Base-by-base conservation (phyloP, 2,797 vertebrate genomes). In the Antennarius maculatus region DNA sequence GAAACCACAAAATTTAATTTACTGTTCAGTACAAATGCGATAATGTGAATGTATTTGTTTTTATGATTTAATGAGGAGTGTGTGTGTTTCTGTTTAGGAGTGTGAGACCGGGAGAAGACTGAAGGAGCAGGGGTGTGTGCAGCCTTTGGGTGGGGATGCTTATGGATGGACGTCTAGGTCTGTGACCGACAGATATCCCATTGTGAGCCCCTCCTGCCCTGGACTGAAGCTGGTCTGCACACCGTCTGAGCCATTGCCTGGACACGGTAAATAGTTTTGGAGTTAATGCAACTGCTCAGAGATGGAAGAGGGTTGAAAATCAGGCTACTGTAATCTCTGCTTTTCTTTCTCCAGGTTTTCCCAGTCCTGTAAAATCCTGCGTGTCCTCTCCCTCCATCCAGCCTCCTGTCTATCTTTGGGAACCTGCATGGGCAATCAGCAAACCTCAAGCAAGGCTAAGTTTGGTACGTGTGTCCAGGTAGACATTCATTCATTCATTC, bases 301-400 rank as follows among this genome's bases (percentile, higher is more conserved):
- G 42, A 57, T 9, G 3, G 6, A 39, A 13, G 17, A 14, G 15
- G 28, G 53, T 17, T 18, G 17, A 49, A 11, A 11, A 34, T 34
- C 31, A 34, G 31, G 31, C 94, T 54, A 92, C 87, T 60, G 95
- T 92, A 43, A 94, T 95, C 2, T 96, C 7, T 8, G 37, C 37
- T 39, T 70, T 51, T 70, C 54, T 65, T 42, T 63, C 43, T 74
- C 9, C 39, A 93, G 92, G 87, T 80, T 82, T 88, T 54, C 60
- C 85, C 41, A 85, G 86, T 86, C 81, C 87, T 11, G 45, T 71
- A 28, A 72, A 60, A 54, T 79, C 86, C 37, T 68, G 67, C 2
- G 74, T 76, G 15, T 59, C 84, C 4, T 80, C 87, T 51, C 87
- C 90, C 45, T 86, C 86, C 14, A 42, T 79, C 47, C 90, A 89